phyloP scores from a whole-genome alignment of 2,113 vertebrate species.

The Zosterops lateralis region DNA sequence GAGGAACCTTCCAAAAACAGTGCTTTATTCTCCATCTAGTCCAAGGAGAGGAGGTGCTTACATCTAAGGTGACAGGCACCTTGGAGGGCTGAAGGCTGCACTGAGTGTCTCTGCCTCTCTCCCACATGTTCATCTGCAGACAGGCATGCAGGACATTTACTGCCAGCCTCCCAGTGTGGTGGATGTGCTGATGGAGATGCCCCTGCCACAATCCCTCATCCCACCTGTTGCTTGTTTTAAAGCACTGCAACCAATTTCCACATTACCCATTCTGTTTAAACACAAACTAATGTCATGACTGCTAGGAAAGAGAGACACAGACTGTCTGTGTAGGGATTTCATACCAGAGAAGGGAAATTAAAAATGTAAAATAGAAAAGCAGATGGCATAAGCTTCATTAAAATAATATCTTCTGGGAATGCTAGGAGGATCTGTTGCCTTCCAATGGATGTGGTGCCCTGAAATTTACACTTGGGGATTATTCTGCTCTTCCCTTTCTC shows the following conservation, averaged over 20 bases:
- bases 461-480: constrained; percentile 4
- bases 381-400: constrained; percentile 53
- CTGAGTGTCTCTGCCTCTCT: not conserved
- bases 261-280: not conserved
- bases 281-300: not conserved
- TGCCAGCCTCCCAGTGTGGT: not conserved
- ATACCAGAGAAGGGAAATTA: not conserved
- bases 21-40: not conserved
- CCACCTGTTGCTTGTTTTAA: not conserved
- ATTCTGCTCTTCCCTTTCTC: not conserved
- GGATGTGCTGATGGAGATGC: not conserved
- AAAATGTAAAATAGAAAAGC: constrained; percentile 32
- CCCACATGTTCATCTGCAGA: not conserved
- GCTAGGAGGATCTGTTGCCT: not conserved
- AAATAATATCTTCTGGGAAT: constrained; percentile 27
- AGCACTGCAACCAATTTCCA: not conserved
- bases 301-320: not conserved
- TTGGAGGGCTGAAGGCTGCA: not conserved
- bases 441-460: not conserved
- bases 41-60: not conserved
- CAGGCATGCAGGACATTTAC: not conserved
- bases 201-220: not conserved
- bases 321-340: not conserved
- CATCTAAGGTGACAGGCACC: not conserved
- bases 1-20: not conserved